phyloP scores from a whole-genome alignment of 2,888 invertebrate species.

The Cosmia trapezina region DNA sequence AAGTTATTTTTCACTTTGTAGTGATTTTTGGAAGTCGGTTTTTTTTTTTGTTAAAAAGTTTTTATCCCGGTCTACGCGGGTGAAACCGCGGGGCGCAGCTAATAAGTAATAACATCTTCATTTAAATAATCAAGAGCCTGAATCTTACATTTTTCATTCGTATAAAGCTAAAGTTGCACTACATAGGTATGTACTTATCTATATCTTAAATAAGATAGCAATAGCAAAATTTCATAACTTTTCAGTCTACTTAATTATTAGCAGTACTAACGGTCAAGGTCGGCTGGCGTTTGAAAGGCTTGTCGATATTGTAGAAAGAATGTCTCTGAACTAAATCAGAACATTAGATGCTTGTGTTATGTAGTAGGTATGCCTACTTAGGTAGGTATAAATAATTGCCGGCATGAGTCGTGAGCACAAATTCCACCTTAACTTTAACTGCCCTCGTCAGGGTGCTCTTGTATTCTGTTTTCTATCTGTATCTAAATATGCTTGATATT shows the following conservation, averaged over 20 bases:
- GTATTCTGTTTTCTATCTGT: no score
- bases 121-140: conserved; percentile 24
- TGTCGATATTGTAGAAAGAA: conserved; percentile 40
- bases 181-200: conserved; percentile 21
- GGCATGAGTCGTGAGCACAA: no score
- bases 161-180: conserved; percentile 25
- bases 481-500: no score
- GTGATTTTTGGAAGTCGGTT: no score
- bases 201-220: conserved; percentile 20
- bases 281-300: conserved; percentile 37
- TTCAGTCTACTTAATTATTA: conserved; percentile 41
- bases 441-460: no score
- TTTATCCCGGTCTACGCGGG: no score
- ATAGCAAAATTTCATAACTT: conserved; percentile 45
- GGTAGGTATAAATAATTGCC: no score
- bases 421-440: no score
- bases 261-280: conserved; percentile 43
- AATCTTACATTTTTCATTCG: background rate
- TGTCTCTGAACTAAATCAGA: conserved; percentile 18
- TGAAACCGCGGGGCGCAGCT: no score
- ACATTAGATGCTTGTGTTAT: conserved; percentile 4
- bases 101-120: background rate
- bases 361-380: background rate
- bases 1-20: no score
- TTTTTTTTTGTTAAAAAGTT: no score